Base-by-base conservation (phyloP, 2,797 vertebrate genomes). In the Microchirus variegatus region DNA sequence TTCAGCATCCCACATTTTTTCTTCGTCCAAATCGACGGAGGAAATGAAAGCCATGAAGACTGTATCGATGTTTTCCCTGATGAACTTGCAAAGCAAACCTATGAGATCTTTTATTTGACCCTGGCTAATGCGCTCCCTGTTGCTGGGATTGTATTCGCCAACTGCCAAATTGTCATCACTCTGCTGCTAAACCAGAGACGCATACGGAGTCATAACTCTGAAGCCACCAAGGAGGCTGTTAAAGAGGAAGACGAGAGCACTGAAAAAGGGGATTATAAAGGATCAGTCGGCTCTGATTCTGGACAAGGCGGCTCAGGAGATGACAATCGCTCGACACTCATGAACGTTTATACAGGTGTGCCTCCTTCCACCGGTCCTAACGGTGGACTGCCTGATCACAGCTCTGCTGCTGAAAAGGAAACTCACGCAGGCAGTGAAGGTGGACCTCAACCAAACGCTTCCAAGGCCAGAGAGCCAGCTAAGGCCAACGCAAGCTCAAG, bases 101-200 rank as follows among this genome's bases (percentile, higher is more conserved):
- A 87, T 1, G 87, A 94, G 1, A 67, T 58, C 9, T 16, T 87
- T 35, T 93, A 91, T 59, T 56, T 92, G 40, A 86, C 71, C 0
- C 36, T 94, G 44, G 92, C 87, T 0, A 94, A 94, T 1, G 81
- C 66, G 3, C 10, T 91, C 26, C 93, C 93, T 1, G 41, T 93
- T 0, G 70, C 73, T 11, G 91, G 91, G n/a, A 91, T 91, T 15
- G 53, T 90, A 0, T 87, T 87, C 0, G 70, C 86, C 19, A 91
- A 86, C 12, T 18, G 73, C 17, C 90, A 87, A 71, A 94, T 94
- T 9, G 81, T 91, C 18, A 8, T 86, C 38, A 92, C 89, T 5
- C 71, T 94, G 18, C 69, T 93, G 17, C 73, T 65, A 71, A 91
- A 87, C 67, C 82, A 80, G 44, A 79, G 51, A 4, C 88, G 90